Evolutionary conservation across 2,797 vertebrate species (phyloP).

Genomic region (Chanos chanos): DNA sequence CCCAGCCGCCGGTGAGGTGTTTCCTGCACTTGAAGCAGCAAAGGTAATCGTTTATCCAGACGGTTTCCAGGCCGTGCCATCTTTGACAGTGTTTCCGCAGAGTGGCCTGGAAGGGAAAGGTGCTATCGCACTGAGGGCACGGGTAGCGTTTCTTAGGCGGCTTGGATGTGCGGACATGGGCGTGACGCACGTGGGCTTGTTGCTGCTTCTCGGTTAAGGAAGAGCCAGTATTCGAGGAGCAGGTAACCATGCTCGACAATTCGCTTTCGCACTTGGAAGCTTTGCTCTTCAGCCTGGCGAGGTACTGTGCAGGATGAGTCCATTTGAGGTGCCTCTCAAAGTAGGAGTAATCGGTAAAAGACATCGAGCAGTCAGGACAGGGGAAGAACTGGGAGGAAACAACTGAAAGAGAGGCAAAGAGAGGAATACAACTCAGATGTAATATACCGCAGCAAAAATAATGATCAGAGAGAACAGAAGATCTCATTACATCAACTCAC

Average conservation of each 20-base stretch:
- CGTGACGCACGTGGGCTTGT: slow-evolving; percentile 55
- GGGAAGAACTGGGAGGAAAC: slow-evolving; percentile 51
- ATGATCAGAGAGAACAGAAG: no score
- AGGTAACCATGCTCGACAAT: slow-evolving; percentile 56
- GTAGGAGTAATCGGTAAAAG: slow-evolving; percentile 68
- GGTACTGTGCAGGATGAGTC: slow-evolving; percentile 72
- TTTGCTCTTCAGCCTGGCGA: slow-evolving; percentile 62
- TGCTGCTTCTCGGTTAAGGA: slow-evolving; percentile 66
- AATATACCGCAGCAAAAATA: no score
- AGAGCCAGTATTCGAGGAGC: slow-evolving; percentile 57
- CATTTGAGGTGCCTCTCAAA: slow-evolving; percentile 75
- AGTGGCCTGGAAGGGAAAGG: slow-evolving; percentile 73
- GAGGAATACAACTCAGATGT: no score
- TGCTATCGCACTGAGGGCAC: slow-evolving; percentile 70
- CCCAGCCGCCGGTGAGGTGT: slow-evolving; percentile 70
- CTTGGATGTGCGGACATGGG: slow-evolving; percentile 55
- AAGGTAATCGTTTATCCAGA: slow-evolving; percentile 60
- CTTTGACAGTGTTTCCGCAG: slow-evolving; percentile 73
- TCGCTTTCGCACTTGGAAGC: slow-evolving; percentile 54
- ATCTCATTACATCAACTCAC: no score
- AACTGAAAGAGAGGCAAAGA: slow-evolving; percentile 26
- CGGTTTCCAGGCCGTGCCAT: slow-evolving; percentile 69
- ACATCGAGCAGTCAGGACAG: slow-evolving; percentile 69
- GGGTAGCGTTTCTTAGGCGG: slow-evolving; percentile 67
- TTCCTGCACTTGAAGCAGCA: slow-evolving; percentile 68